Evolutionary conservation across 2,888 invertebrate species (phyloP).

Genomic region (Tubulanus polymorphus): DNA sequence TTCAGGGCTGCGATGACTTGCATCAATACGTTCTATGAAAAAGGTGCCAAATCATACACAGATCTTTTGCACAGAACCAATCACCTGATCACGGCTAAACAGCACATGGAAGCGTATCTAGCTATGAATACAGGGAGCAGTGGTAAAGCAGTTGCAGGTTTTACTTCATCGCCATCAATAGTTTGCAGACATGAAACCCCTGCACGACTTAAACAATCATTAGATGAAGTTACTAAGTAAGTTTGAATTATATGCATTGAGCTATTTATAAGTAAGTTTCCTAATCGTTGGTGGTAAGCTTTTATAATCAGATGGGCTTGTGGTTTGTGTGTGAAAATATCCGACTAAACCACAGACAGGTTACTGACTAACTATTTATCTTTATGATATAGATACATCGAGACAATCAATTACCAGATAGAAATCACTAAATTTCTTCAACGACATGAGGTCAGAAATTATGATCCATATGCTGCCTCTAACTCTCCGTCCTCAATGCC

Average conservation of each 20-base stretch:
- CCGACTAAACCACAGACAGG: not conserved
- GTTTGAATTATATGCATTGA: no score
- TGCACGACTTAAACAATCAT: slow-evolving; percentile 53
- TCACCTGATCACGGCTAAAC: slow-evolving; percentile 42
- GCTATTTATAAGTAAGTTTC: slow-evolving; percentile 9
- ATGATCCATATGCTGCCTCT: no score
- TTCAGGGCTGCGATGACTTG: slow-evolving; percentile 54
- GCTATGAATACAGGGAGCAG: slow-evolving; percentile 41
- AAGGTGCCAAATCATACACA: slow-evolving; percentile 45
- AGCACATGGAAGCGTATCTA: slow-evolving; percentile 48
- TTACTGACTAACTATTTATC: not conserved
- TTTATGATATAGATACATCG: slow-evolving; percentile 65
- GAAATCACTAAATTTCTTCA: slow-evolving; percentile 65
- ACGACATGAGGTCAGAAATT: not conserved
- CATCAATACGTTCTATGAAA: slow-evolving; percentile 48
- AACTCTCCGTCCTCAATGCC: slow-evolving; percentile 20
- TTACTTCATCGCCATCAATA: not conserved
- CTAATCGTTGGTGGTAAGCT: not conserved
- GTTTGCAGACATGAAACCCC: not conserved
- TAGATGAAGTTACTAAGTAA: slow-evolving; percentile 45
- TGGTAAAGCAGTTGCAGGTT: slow-evolving; percentile 11
- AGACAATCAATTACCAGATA: slow-evolving; percentile 74
- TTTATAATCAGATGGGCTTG: not conserved
- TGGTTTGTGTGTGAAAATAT: not conserved
- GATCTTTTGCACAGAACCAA: slow-evolving; percentile 38